Conservation (phyloP, 2,888 invertebrate species). For the Xestia ashworthii region DNA sequence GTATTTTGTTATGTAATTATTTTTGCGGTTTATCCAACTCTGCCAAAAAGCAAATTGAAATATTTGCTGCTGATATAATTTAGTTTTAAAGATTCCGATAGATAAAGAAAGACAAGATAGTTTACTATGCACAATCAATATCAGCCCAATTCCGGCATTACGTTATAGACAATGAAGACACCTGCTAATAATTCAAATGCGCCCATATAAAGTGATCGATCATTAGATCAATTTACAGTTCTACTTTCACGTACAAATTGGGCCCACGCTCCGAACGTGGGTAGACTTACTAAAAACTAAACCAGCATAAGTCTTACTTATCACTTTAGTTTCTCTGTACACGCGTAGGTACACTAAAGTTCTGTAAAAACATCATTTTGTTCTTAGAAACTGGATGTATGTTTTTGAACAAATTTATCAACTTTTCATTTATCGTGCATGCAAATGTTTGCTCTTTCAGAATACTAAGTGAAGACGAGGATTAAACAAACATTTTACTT, state of each 20-base stretch:
- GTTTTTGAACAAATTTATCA: not conserved
- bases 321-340: slow-evolving; percentile 5
- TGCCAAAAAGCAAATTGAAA: not conserved
- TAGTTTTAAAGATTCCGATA: not conserved
- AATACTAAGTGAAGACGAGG: slow-evolving; percentile 10
- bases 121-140: slow-evolving; percentile 1
- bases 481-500: not conserved
- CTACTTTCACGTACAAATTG: slow-evolving; percentile 54
- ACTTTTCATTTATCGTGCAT: not conserved
- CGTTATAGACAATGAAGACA: slow-evolving; percentile 32
- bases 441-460: slow-evolving; percentile 32
- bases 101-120: not conserved
- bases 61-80: not conserved
- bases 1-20: not conserved
- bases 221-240: slow-evolving; percentile 46
- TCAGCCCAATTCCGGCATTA: not conserved
- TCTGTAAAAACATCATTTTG: not conserved
- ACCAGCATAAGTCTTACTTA: not conserved
- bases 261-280: slow-evolving; percentile 32
- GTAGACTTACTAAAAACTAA: slow-evolving; percentile 28
- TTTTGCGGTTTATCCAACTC: not conserved
- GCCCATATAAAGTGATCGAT: slow-evolving; percentile 19
- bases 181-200: slow-evolving; percentile 26
- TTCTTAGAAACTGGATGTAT: not conserved
- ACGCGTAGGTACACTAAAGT: not conserved